Evolutionary conservation across 2,888 invertebrate species (phyloP), one percentile per base, ranked within the genome.

Genomic region (Deroplatys truncata): DNA sequence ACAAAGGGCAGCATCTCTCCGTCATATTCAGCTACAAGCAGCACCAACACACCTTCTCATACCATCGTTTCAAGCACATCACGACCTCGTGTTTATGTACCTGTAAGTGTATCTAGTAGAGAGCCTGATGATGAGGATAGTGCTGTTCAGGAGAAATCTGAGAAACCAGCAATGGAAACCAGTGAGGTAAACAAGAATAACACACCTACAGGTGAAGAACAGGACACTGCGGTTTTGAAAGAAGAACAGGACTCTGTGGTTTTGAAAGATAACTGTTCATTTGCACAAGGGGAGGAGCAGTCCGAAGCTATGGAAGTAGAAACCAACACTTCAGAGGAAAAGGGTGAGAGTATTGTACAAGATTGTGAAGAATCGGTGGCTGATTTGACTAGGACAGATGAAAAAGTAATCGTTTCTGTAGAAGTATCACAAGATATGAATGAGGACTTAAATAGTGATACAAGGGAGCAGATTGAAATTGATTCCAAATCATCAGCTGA

Each of bases 1-100:
- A 92, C 92, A 16, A 93, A 93, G 86, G 91, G 90, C 9, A 84
- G 84, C 20, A 86, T 89, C 85, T 89, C 90, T 25, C 86, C 86
- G 49, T 56, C 86, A 72, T 82, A 82, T 29, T 86, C 86, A 8
- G 87, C 83, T 82, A 31, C 82, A 16, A 83, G 82, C 9, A 87
- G n/a, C 82, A 86, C 88, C 28, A 85, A 82, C 49, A 90, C 90
- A 15, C 90, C 90, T 31, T 88, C 85, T 43, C 86, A 90, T 56
- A 49, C 83, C 31, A 15, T 88, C 25, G 31, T 83, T 31, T 16
- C 88, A 28, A 85, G 88, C n/a, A 25, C 85, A 25, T 82, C 82
- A 83, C 31, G 49, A 28, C 82, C 90, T 3, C 90, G 88, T 16
- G 88, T 88, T 56, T 90, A 90, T 35, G 72, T 86, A 83, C 35